These are phyloP conservation scores for Botia kubotai DNA, from an alignment of 2,797 vertebrate genomes.

Conservation along the genomic window DNA sequence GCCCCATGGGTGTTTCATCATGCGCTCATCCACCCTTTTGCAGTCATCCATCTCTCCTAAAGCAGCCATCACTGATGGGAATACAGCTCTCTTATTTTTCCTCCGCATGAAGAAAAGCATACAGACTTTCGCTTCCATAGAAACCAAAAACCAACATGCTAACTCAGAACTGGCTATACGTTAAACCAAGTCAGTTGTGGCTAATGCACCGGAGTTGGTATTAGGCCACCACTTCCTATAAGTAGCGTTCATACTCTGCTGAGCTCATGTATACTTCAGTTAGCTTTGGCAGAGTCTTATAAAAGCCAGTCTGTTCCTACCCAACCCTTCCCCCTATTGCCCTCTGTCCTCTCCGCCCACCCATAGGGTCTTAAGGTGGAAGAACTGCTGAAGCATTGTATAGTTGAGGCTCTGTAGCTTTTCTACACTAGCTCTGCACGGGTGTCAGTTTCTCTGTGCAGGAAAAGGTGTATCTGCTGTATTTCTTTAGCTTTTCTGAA, in stretches of 20 bases:
- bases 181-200: constrained; percentile 12
- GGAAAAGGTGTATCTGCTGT: constrained; percentile 71
- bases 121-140: constrained; percentile 22
- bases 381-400: constrained; percentile 67
- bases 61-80: constrained; percentile 29
- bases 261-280: constrained; percentile 75
- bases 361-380: constrained; percentile 61
- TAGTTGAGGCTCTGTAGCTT: constrained; percentile 58
- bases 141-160: neutral
- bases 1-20: constrained; percentile 51
- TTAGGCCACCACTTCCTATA: constrained; percentile 58
- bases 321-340: constrained; percentile 45
- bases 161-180: neutral
- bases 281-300: constrained; percentile 70
- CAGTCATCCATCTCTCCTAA: constrained; percentile 48
- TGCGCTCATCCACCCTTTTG: constrained; percentile 43
- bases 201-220: constrained; percentile 32
- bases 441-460: constrained; percentile 74
- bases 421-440: constrained; percentile 50
- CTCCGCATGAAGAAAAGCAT: constrained; percentile 37
- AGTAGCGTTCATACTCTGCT: constrained; percentile 65
- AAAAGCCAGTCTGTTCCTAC: constrained; percentile 73
- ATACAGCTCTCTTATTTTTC: constrained; percentile 21
- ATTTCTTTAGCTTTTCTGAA: constrained; percentile 60
- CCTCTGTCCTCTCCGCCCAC: constrained; percentile 63